Conservation (phyloP, 2,113 vertebrate species). For the Callipepla squamata region DNA sequence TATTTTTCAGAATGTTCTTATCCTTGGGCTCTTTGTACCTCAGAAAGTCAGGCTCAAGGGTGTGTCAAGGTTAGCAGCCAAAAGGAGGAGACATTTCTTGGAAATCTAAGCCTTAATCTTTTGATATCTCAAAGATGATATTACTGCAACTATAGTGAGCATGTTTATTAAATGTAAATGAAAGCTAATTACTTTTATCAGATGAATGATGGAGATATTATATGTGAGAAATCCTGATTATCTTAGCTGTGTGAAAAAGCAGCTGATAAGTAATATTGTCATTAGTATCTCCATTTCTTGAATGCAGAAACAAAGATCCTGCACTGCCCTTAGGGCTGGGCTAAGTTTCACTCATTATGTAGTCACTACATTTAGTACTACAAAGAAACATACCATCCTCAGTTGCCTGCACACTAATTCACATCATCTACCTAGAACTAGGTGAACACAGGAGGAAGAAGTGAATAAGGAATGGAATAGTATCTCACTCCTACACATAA, state of each 20-base stretch:
- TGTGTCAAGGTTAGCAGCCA: background rate
- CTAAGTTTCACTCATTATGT: background rate
- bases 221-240: background rate
- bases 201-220: background rate
- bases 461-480: background rate
- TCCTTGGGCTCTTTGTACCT: background rate
- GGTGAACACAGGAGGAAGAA: background rate
- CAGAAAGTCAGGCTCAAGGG: background rate
- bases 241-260: background rate
- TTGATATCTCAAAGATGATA: background rate
- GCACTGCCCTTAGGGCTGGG: background rate
- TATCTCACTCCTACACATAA: background rate
- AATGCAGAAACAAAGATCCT: background rate
- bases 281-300: background rate
- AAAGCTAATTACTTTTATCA: background rate
- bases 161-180: background rate
- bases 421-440: background rate
- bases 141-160: background rate
- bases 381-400: background rate
- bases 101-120: background rate
- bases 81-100: background rate
- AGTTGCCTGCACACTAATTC: background rate
- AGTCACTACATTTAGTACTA: background rate
- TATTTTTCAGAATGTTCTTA: background rate
- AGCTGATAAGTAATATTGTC: background rate